These are phyloP conservation scores for Nomada ruficornis DNA, from an alignment of 2,888 invertebrate species.

Conservation along the genomic window DNA sequence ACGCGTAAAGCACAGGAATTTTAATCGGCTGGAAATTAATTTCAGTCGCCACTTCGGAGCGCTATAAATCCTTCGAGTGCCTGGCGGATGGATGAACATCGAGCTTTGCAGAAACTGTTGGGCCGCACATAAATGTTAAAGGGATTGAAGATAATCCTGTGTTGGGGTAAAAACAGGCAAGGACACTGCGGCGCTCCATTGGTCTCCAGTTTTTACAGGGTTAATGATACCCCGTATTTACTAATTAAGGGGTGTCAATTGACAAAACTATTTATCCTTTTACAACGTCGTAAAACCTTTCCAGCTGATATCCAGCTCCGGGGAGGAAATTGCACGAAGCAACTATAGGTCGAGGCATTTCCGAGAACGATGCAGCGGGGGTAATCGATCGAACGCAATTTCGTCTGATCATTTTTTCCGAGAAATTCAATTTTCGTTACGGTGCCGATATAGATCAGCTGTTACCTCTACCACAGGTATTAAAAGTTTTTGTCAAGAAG, in stretches of 20 bases:
- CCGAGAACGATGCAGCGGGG: neutral
- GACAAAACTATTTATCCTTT: neutral
- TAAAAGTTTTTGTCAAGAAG: neutral
- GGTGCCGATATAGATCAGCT: neutral
- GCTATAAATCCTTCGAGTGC: constrained; percentile 56
- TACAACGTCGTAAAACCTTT: neutral
- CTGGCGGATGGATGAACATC: constrained; percentile 21
- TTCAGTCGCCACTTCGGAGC: constrained; percentile 48
- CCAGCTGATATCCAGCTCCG: no score
- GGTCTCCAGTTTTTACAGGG: neutral
- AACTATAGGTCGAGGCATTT: neutral
- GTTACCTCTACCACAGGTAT: neutral
- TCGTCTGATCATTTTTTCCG: neutral
- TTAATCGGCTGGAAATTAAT: constrained; percentile 66
- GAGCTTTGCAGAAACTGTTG: constrained; percentile 21
- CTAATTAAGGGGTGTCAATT: constrained; percentile 25
- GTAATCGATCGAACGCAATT: neutral
- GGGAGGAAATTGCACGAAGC: constrained; percentile 5
- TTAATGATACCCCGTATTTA: neutral
- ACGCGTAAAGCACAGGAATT: constrained; percentile 42
- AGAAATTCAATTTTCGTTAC: neutral
- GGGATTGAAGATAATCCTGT: constrained; percentile 6
- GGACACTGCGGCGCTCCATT: neutral
- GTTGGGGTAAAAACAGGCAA: constrained; percentile 9
- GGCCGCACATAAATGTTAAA: constrained; percentile 12